Evolutionary conservation across 2,888 invertebrate species (phyloP).

Genomic region (Drosophila subsilvestris): DNA sequence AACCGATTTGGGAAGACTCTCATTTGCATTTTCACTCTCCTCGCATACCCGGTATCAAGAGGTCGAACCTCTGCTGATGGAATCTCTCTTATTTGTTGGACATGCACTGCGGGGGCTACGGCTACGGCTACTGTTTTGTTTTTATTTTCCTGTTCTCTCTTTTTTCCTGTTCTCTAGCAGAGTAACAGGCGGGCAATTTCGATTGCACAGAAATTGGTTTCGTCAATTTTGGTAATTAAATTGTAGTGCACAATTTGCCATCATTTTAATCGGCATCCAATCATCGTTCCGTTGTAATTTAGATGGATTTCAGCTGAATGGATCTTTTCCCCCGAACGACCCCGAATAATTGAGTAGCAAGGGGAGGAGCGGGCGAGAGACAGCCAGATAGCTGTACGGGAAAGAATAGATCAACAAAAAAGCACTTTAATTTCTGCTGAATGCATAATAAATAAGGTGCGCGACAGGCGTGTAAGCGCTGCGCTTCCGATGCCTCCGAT

Average conservation of each 20-base stretch:
- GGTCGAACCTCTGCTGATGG: constrained; percentile 10
- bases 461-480: constrained; percentile 46
- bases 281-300: constrained; percentile 42
- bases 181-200: constrained; percentile 52
- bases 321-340: constrained; percentile 12
- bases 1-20: not conserved
- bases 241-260: constrained; percentile 59
- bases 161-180: constrained; percentile 27
- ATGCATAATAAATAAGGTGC: constrained; percentile 45
- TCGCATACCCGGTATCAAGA: constrained; percentile 12
- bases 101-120: constrained; percentile 12
- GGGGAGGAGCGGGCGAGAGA: no score
- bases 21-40: not conserved
- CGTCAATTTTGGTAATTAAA: constrained; percentile 70
- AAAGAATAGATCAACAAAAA: constrained; percentile 6
- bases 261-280: constrained; percentile 40
- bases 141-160: not conserved
- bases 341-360: constrained; percentile 3
- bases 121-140: not conserved
- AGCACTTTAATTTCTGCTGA: constrained; percentile 38
- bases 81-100: not conserved
- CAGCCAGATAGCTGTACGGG: no score
- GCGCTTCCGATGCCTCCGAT: not conserved
- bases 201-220: constrained; percentile 55
- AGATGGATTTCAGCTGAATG: constrained; percentile 37